Conservation (phyloP, 23 tunicate genomes). For the Trididemnum nubilum region DNA sequence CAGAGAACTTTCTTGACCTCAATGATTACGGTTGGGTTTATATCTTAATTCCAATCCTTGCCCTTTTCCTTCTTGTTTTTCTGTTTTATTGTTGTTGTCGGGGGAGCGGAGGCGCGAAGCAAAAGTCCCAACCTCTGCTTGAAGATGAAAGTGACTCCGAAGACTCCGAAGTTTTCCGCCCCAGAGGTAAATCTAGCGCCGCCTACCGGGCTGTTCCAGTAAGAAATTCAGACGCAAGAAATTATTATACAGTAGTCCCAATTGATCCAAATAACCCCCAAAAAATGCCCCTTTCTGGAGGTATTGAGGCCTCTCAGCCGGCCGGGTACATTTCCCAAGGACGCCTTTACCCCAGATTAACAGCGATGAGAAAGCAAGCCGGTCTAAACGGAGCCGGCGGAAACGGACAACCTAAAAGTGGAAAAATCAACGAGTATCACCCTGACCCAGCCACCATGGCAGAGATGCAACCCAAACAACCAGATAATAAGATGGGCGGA, state of each 20-base stretch:
- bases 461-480: not conserved
- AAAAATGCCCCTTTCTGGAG: constrained; percentile 56
- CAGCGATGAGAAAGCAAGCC: constrained; percentile 43
- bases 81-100: constrained; percentile 63
- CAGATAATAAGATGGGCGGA: not conserved
- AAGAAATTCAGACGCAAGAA: constrained; percentile 31
- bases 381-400: constrained; percentile 31
- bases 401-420: not conserved
- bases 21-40: constrained; percentile 77
- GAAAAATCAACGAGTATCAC: constrained; percentile 21
- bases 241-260: constrained; percentile 57
- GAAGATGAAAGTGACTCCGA: constrained; percentile 45
- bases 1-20: constrained; percentile 46
- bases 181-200: constrained; percentile 36
- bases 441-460: constrained; percentile 25
- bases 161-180: constrained; percentile 22
- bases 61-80: constrained; percentile 39
- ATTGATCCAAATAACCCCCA: constrained; percentile 38
- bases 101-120: constrained; percentile 14
- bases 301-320: constrained; percentile 8
- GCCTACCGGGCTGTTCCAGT: constrained; percentile 52
- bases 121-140: constrained; percentile 20
- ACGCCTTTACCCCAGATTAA: constrained; percentile 50
- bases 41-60: constrained; percentile 48
- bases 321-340: constrained; percentile 27